Percentiles rank a stretch among this genome's conserved stretches.
Evolutionary conservation across 2,888 invertebrate genomes (phyloP).

Genomic region (Troilus luridus): DNA sequence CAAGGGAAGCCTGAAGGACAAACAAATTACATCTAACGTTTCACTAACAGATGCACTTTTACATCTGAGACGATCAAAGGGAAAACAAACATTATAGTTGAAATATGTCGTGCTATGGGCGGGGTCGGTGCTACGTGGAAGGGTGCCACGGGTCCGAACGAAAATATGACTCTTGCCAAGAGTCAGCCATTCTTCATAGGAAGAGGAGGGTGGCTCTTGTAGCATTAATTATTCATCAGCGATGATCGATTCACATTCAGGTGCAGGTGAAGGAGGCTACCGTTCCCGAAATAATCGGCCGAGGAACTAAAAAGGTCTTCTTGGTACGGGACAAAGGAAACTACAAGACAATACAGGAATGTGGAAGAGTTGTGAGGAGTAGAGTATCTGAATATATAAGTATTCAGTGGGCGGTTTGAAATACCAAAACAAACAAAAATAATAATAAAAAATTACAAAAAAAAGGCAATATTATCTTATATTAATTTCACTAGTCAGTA

Average conservation of each 20-base stretch:
- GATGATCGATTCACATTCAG: conserved; percentile 43
- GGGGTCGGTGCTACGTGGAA: neutral
- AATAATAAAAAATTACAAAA: no score
- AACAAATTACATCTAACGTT: neutral
- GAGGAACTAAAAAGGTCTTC: neutral
- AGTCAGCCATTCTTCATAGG: conserved; percentile 22
- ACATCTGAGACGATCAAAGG: neutral
- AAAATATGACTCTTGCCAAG: conserved; percentile 1
- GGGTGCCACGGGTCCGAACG: neutral
- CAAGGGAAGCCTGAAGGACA: neutral
- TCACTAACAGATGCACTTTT: neutral
- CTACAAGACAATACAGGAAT: neutral
- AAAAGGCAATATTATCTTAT: no score
- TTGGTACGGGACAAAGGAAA: neutral
- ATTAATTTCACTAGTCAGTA: no score
- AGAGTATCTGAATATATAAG: neutral
- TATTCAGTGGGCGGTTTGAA: neutral
- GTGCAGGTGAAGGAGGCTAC: neutral
- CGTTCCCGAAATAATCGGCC: conserved; percentile 33
- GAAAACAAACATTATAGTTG: conserved; percentile 22
- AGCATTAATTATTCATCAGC: conserved; percentile 47
- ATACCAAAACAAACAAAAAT: no score
- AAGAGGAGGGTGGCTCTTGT: conserved; percentile 18
- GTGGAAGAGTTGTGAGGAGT: neutral
- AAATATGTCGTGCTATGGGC: neutral